These are phyloP conservation scores for Proisotoma minuta DNA, from an alignment of 2,888 invertebrate species.

Conservation along the genomic window DNA sequence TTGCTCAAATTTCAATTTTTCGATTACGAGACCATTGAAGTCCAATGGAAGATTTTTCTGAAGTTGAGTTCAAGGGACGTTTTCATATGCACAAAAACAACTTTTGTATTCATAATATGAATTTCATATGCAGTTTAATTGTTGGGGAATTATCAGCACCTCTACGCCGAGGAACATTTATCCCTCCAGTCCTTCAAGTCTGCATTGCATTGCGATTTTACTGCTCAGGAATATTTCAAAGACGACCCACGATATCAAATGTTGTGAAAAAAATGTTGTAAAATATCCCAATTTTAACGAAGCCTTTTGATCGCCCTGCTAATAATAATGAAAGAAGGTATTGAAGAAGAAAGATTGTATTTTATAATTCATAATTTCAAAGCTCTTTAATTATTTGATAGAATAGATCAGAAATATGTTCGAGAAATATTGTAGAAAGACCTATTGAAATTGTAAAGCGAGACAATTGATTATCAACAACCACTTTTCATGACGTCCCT, in stretches of 20 bases:
- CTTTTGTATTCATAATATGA: no score
- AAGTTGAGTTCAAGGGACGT: no score
- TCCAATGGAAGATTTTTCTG: no score
- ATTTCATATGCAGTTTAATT: conserved; percentile 6
- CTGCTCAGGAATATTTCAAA: conserved; percentile 26
- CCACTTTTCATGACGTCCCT: neutral
- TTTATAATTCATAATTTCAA: neutral
- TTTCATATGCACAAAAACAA: no score
- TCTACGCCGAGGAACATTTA: conserved; percentile 1
- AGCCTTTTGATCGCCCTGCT: conserved; percentile 11
- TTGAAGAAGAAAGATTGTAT: neutral
- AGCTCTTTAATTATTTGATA: conserved; percentile 8
- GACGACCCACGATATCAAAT: conserved; percentile 19
- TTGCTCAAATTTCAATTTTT: no score
- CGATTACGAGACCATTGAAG: no score
- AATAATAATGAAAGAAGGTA: neutral
- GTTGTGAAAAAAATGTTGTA: conserved; percentile 20
- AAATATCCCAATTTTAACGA: conserved; percentile 12
- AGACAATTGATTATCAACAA: neutral
- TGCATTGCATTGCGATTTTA: conserved; percentile 15
- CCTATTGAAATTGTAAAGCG: conserved; percentile 22
- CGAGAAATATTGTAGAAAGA: conserved; percentile 20
- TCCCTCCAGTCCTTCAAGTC: conserved; percentile 19
- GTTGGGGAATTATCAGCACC: neutral
- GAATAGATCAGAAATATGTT: conserved; percentile 12